Percentiles rank a stretch among this genome's conserved stretches.
These are phyloP conservation scores for Nanorana parkeri DNA, from an alignment of 2,113 vertebrate species.

Conservation along the genomic window DNA sequence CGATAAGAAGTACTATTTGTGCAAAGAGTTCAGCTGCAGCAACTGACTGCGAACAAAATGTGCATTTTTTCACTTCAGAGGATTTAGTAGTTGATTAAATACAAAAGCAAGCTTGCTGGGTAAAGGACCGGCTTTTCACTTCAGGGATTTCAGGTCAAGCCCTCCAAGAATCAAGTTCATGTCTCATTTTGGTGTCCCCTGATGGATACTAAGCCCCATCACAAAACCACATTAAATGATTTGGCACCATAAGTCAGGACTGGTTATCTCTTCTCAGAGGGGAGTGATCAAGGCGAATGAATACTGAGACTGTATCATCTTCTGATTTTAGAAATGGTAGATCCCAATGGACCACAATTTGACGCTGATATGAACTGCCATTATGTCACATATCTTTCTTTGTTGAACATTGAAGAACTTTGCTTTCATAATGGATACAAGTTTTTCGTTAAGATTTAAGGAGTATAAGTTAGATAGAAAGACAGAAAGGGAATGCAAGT, in stretches of 20 bases:
- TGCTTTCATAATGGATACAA: too few species aligned
- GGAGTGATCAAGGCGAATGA: slow-evolving; percentile 21
- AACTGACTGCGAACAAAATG: slow-evolving; percentile 76
- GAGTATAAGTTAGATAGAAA: too few species aligned
- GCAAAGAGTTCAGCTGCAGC: slow-evolving; percentile 72
- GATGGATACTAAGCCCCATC: slow-evolving; percentile 70
- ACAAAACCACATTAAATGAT: slow-evolving; percentile 72
- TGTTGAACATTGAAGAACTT: neutral
- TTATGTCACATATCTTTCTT: slow-evolving; percentile 6
- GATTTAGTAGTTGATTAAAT: slow-evolving; percentile 78
- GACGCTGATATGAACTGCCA: slow-evolving; percentile 42
- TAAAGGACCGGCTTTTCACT: slow-evolving; percentile 70
- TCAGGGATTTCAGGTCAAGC: slow-evolving; percentile 76
- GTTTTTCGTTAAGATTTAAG: too few species aligned
- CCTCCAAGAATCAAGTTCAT: slow-evolving; percentile 69
- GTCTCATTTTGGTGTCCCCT: slow-evolving; percentile 68
- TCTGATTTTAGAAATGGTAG: slow-evolving; percentile 53
- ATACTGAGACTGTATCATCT: slow-evolving; percentile 2
- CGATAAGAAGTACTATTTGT: slow-evolving; percentile 66
- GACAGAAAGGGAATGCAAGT: too few species aligned
- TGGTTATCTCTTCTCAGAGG: slow-evolving; percentile 59
- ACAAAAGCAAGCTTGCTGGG: slow-evolving; percentile 68
- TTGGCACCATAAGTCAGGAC: slow-evolving; percentile 63
- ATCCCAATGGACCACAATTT: slow-evolving; percentile 17
- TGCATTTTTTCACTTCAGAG: slow-evolving; percentile 81